A percentile compares a stretch with the other conserved stretches of the same genome.
phyloP scores from a whole-genome alignment of 2,113 vertebrate genomes.

The Tretioscincus oriximinensis region DNA sequence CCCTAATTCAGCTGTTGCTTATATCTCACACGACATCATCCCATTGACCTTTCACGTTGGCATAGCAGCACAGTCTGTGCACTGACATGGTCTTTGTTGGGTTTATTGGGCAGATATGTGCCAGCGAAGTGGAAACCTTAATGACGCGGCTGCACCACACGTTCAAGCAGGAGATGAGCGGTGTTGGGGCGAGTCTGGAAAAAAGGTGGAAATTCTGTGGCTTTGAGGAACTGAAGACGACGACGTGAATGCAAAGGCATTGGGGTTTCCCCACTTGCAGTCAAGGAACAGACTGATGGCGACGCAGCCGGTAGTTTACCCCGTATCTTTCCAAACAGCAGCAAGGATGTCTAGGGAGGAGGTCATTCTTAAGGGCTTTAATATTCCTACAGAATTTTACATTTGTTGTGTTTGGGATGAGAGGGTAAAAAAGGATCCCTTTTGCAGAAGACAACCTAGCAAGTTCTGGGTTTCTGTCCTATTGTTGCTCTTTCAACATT shows the following conservation, averaged over 20 bases:
- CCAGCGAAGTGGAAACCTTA: constrained; percentile 87
- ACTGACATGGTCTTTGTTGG: background rate
- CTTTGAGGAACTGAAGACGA: constrained; percentile 90
- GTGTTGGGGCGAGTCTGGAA: constrained; percentile 93
- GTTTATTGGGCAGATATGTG: constrained; percentile 79
- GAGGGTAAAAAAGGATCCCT: constrained; percentile 53
- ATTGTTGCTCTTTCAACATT: constrained; percentile 48
- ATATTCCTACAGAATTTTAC: constrained; percentile 38
- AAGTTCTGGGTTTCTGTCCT: constrained; percentile 45
- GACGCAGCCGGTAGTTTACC: constrained; percentile 33
- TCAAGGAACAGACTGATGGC: constrained; percentile 18
- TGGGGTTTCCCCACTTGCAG: constrained; percentile 3
- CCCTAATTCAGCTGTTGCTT: background rate
- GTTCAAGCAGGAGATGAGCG: constrained; percentile 91
- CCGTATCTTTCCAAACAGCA: constrained; percentile 45
- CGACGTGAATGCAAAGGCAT: constrained; percentile 64
- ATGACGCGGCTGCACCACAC: constrained; percentile 89
- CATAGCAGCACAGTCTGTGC: background rate
- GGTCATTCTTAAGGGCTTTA: constrained; percentile 52
- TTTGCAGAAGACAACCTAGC: constrained; percentile 34
- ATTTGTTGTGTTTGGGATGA: background rate
- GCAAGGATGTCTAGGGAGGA: constrained; percentile 38
- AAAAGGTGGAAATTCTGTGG: constrained; percentile 97
- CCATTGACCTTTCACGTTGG: background rate
- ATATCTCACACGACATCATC: background rate